Percentiles rank a stretch among this genome's conserved stretches.
These are phyloP conservation scores for Grallaria varia DNA, from an alignment of 2,113 vertebrate genomes.

Conservation along the genomic window DNA sequence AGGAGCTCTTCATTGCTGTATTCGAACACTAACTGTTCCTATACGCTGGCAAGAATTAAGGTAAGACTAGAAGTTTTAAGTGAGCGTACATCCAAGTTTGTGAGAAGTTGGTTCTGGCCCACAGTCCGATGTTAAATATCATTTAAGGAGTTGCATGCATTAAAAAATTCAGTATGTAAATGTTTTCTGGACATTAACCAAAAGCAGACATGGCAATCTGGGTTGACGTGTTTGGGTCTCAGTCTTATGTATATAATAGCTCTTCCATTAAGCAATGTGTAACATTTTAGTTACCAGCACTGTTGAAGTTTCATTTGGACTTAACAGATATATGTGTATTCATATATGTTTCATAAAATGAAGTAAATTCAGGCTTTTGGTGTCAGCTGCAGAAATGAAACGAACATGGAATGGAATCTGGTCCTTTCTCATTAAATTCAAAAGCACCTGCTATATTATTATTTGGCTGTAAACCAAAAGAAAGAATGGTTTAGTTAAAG, in stretches of 20 bases:
- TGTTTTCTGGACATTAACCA: neutral
- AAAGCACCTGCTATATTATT: slow-evolving; percentile 21
- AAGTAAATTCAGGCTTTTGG: neutral
- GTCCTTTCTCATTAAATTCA: slow-evolving; percentile 16
- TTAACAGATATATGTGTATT: neutral
- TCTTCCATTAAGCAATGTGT: neutral
- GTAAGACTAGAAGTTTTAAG: neutral
- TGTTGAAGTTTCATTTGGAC: neutral
- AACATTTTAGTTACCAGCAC: neutral
- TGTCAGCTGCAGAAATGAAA: neutral
- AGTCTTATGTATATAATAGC: neutral
- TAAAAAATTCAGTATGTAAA: neutral
- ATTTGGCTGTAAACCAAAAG: slow-evolving; percentile 50
- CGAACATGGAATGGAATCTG: neutral
- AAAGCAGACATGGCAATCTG: neutral
- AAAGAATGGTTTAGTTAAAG: slow-evolving; percentile 48
- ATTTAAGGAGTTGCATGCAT: neutral
- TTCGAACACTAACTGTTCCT: neutral
- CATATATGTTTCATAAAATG: neutral
- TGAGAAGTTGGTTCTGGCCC: neutral
- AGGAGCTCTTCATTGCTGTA: neutral
- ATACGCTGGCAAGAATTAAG: neutral
- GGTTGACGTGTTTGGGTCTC: neutral
- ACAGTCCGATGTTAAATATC: neutral
- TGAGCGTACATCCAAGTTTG: neutral